Base-by-base conservation (phyloP, 2,888 invertebrate genomes). In the Crossocerus cetratus region DNA sequence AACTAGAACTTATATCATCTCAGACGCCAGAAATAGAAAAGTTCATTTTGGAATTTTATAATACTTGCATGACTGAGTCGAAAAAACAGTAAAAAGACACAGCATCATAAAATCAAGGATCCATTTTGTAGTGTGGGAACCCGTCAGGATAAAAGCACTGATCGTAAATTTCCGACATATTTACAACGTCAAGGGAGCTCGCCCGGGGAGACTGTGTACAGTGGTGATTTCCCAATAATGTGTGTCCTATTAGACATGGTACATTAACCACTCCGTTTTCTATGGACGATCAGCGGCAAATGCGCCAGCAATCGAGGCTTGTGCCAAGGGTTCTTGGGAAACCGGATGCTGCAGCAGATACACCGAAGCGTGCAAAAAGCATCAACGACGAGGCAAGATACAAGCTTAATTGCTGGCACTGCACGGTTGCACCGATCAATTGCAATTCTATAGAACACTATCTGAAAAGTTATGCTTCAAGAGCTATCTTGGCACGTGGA, bases 241-340 rank as follows among this genome's bases (percentile, higher is more conserved):
- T 65, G 69, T 66, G 67, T 60, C 71, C 80, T 72, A 83, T 84
- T 82, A 83, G 82, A 69, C 72, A 83, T 78, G 81, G 78, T 72
- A 83, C 85, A 85, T 85, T 85, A 82, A 74, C 66, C 76, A 57
- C 71, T 69, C 61, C 66, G 62, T 72, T 77, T 71, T 63, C 72
- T 55, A 73, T 69, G 78, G 70, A 72, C 66, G 70, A 71, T 74
- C 72, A 63, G 62, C 65, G 18, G 55, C 55, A 58, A 78, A 77
- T 63, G 70, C 63, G 64, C 45, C 63, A 63, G 65, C 44, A 43
- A 44, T 45, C 58, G 61, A 62, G 23, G 65, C 18, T 32, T 16
- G 57, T 32, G 32, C 22, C 60, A 23, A 59, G 68, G 62, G 62
- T 69, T 73, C 61, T 57, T 70, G 68, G 76, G 65, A 78, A 80